Base-by-base conservation (phyloP, 2,113 vertebrate genomes). In the Catagonus wagneri region DNA sequence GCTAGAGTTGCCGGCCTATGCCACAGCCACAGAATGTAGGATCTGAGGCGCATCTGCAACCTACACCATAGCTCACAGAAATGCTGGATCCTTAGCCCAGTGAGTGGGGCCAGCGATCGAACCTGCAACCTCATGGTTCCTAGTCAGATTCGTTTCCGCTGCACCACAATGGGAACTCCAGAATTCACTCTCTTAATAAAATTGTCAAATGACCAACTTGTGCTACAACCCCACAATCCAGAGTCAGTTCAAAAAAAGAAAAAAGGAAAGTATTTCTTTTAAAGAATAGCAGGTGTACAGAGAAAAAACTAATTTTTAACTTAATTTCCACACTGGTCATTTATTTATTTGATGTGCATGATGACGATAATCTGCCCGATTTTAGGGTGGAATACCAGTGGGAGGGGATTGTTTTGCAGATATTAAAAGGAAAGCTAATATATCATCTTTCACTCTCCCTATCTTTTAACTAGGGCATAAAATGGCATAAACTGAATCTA, bases 381-480 rank as follows among this genome's bases (percentile, higher is more conserved):
- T 84, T 96, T 50, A 95, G 96, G 91, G 95, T 83, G 84, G 97
- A 95, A 97, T 83, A 94, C 88, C 84, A 89, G 97, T 87, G 95
- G 98, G 95, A 96, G 93, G 93, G 60, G 61, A 94, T 68, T 94
- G 54, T 97, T 97, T 97, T 94, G 96, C 96, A 98, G 96, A 98
- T 96, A 97, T 98, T 98, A 93, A 96, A 98, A 98, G 81, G 93
- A 89, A 97, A 96, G 96, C 96, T 98, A 98, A 96, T 98, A 97
- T 96, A 96, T 96, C 96, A 83, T 95, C 74, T 96, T 86, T 90
- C 96, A 89, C 90, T 97, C 96, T 98, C 96, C 90, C 97, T 98
- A 78, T 98, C 97, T 98, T 98, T 98, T 98, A 98, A 98, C 96
- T 98, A 98, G 98, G 98, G 97, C 98, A 98, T 98, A 98, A 98